Evolutionary conservation across 2,888 invertebrate genomes (phyloP), one percentile per base, ranked within the genome.

Genomic region (Napeogenes sylphis): DNA sequence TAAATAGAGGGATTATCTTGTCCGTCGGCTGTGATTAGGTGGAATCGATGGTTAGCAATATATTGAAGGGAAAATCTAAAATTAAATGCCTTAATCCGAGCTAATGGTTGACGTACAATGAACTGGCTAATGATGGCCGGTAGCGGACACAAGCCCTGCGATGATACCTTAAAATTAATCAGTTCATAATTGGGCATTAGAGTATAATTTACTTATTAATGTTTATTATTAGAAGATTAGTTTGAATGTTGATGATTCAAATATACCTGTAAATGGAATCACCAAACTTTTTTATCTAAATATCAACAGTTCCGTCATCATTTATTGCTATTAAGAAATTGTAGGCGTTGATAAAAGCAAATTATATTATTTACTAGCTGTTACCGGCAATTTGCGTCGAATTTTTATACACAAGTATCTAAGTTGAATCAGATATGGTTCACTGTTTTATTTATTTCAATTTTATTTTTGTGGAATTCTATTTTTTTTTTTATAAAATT

Each of bases 1-100:
- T 90, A 90, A 90, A 90, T 90, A 82, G 76, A 73, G 77, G 88
- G 90, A 90, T 90, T 89, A 88, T 81, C 84, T 85, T 86, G 90
- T 90, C 84, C 77, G 81, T 83, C 76, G 77, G 78, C 78, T 72
- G 85, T 86, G 86, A 89, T 90, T 88, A 86, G 84, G 81, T 78
- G 77, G 80, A 78, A 77, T 82, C 82, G 83, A 83, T 83, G 81
- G 69, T 69, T 66, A 68, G 66, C 71, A 65, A 68, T 70, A 80
- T 77, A 78, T 83, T 83, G 80, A 79, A 80, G 87, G 87, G 87
- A 84, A 85, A 84, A 83, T 81, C 80, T 78, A 81, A 85, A 88
- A 87, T 89, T 83, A 86, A 88, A 87, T 83, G 83, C 80, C 81
- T 80, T 84, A 86, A 87, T 82, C 85, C 81, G 72, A 74, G 80